phyloP scores from a whole-genome alignment of 2,113 vertebrate genomes.

The Rhizomys pruinosus region DNA sequence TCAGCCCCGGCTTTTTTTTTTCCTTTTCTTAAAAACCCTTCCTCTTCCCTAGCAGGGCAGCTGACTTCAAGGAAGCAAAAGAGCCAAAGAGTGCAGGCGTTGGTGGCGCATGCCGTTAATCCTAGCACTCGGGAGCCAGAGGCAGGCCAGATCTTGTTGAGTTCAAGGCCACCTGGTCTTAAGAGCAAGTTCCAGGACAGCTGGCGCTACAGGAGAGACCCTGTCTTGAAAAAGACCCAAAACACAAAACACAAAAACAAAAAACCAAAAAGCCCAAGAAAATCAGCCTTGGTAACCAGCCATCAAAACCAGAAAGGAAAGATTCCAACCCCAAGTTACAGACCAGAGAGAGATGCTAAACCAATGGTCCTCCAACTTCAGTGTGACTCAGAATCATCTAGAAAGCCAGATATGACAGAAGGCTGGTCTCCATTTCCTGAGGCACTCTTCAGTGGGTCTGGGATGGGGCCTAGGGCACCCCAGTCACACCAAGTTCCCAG shows the following conservation, averaged over 20 bases:
- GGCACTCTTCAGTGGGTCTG: not conserved
- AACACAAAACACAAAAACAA: no score
- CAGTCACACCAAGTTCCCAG: not conserved
- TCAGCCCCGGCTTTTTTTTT: no score
- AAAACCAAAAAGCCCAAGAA: no score
- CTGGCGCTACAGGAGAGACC: no score
- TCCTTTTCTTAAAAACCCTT: constrained; percentile 44
- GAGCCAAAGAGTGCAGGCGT: no score
- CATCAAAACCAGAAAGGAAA: constrained; percentile 59
- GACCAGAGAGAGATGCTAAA: constrained; percentile 14
- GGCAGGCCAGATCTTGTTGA: no score
- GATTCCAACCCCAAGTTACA: not conserved
- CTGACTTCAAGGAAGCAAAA: constrained; percentile 25
- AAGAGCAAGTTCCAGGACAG: no score
- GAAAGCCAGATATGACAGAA: not conserved
- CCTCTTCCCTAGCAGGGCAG: not conserved
- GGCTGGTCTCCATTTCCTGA: not conserved
- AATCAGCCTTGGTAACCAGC: constrained; percentile 47
- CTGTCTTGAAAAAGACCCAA: no score
- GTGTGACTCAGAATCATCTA: not conserved
- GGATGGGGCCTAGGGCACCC: not conserved
- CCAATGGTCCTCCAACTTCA: not conserved
- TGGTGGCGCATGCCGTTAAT: no score
- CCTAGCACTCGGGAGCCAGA: no score
- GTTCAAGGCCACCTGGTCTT: no score